Evolutionary conservation across 2,797 vertebrate genomes (phyloP), one percentile per base, ranked within the genome.

Genomic region (Poeciliopsis paucimaculata): DNA sequence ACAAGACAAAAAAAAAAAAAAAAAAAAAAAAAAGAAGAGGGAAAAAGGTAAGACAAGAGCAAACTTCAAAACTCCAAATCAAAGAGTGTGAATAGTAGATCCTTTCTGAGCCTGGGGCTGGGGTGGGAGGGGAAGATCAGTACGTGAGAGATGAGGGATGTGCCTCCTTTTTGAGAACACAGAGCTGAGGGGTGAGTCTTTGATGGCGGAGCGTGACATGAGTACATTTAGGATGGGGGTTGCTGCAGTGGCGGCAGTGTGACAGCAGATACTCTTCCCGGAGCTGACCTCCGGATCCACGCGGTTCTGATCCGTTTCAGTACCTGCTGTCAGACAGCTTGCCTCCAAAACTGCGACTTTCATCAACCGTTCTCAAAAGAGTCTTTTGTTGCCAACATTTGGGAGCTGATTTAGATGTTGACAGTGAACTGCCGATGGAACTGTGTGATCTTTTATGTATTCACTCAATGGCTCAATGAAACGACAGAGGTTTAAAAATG

Each of bases 141-240:
- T 80, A 75, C 26, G 43, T 55, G 84, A 55, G 64, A 62, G 49
- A 1, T 39, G 78, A 73, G 77, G 72, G 78, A 45, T 83, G 78
- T 81, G 86, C 71, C 84, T 90, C 83, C 84, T 89, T 83, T 89
- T 85, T 92, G 78, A 82, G 87, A 93, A 89, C 90, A 93, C 86
- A 88, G 92, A 92, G 90, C 92, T 88, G 77, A 90, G 90, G 92
- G 91, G 90, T 82, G 91, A 92, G 88, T 82, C 91, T 95, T 94
- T 94, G 92, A 94, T 94, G 92, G 91, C 87, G 26, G 86, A 92
- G 93, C 86, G 92, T 94, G 93, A 93, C 91, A 93, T 90, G 90
- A 93, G 88, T 90, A 90, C 89, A 92, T 93, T 92, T 94, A 86
- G 80, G 91, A 85, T 84, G 82, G 82, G 85, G 85, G 62, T 0